Base-by-base conservation (phyloP, 2,113 vertebrate genomes). In the Ptychochromis oligacanthus region DNA sequence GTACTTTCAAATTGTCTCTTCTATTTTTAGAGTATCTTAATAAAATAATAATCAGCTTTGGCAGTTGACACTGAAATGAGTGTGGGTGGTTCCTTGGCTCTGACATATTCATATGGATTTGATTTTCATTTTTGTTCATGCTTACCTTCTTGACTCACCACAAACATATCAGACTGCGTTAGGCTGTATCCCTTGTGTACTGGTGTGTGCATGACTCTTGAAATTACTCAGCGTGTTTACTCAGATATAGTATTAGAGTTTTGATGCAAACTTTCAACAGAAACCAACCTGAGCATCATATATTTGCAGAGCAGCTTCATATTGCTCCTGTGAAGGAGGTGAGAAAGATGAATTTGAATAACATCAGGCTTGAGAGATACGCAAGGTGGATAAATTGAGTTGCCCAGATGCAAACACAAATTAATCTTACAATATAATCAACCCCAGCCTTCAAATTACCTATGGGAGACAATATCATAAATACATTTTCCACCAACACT, bases 301-400 rank as follows among this genome's bases (percentile, higher is more conserved):
- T 79, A 99, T 95, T 14, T 95, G 94, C 94, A 99, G 80, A 2
- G 98, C 98, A 0, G 96, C 96, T 85, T 99, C 98, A 11, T 99
- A 97, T 2, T 99, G 95, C 10, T 97, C 97, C 98, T 99, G 94
- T 13, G 88, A 92, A 92, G 74, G 82, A 46, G 70, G 57, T 38
- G 75, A 83, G 12, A 80, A 4, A 83, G 55, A 72, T 6, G 26
- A 52, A 82, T 84, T 26, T 26, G 46, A 78, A 65, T 74, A 62
- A 74, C 34, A 57, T 89, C 40, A 85, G 56, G 79, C 40, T 5
- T 61, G 20, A 84, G 75, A 78, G 34, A 89, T 62, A 26, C 58
- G 74, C 14, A 15, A n/a, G 7, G 76, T 26, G 92, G 65, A 92
- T 77, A 61, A 64, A 90, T 59, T 28, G 67, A 78, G 72, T 75